phyloP scores from a whole-genome alignment of 92 coral and sea anemone genomes.

The Pocillopora grandis region DNA sequence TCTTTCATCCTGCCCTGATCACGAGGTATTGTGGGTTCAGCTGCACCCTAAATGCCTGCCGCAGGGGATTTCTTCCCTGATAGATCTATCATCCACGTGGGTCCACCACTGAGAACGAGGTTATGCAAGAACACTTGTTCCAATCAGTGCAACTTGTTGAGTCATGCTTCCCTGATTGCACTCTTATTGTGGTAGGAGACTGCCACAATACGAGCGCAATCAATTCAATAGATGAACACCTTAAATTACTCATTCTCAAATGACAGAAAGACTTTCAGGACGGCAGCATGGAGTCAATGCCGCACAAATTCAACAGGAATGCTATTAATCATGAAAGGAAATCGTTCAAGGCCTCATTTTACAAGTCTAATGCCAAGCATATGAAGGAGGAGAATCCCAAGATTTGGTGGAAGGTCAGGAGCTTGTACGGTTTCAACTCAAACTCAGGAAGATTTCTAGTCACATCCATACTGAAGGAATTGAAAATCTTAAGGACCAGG shows the following conservation, averaged over 20 bases:
- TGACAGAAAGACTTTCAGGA: constrained; percentile 31
- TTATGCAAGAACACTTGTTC: too few relatives aligned
- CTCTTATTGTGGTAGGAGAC: too few relatives aligned
- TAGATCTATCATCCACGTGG: constrained; percentile 52
- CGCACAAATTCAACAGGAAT: constrained; percentile 21
- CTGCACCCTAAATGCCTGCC: constrained; percentile 39
- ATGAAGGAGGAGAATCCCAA: constrained; percentile 29
- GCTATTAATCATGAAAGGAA: constrained; percentile 41
- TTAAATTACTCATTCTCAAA: constrained; percentile 33
- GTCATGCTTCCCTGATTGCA: too few relatives aligned
- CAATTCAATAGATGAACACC: not conserved
- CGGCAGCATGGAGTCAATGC: constrained; percentile 9
- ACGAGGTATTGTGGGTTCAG: constrained; percentile 31
- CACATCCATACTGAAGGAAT: too few relatives aligned
- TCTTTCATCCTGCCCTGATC: constrained; percentile 52
- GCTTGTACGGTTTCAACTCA: too few relatives aligned
- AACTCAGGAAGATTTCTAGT: too few relatives aligned
- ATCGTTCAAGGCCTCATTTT: constrained; percentile 32
- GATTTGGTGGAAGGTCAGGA: too few relatives aligned
- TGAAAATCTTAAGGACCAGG: too few relatives aligned
- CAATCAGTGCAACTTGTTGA: too few relatives aligned
- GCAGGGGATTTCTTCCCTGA: constrained; percentile 40
- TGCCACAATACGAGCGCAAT: constrained; percentile 5
- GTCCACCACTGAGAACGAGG: not conserved
- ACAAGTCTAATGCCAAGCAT: constrained; percentile 41